phyloP scores from a whole-genome alignment of 2,797 vertebrate genomes.

The Lepus oiostolus region DNA sequence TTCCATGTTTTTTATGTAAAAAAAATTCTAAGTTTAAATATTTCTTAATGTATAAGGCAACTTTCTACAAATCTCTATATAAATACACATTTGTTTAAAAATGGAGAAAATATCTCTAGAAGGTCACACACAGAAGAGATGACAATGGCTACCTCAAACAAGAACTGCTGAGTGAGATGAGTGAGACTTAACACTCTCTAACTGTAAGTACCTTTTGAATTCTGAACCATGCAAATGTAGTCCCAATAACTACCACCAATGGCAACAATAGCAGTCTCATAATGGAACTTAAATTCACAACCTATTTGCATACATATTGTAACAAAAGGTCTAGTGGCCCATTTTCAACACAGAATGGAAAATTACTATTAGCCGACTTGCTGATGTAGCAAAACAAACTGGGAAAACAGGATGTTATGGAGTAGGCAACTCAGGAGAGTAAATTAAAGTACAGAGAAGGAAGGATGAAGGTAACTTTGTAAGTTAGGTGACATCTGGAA shows the following conservation, averaged over 20 bases:
- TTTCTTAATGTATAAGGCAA: not conserved
- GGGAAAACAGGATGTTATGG: too few species aligned
- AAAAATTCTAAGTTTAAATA: conserved; percentile 58
- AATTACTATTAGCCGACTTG: too few species aligned
- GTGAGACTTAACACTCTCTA: not conserved
- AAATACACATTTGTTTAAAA: conserved; percentile 26
- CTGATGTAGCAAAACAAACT: too few species aligned
- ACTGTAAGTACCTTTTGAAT: conserved; percentile 19
- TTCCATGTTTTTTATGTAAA: not conserved
- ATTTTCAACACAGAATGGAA: too few species aligned
- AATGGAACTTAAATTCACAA: not conserved
- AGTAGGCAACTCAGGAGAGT: too few species aligned
- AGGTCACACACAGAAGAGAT: not conserved
- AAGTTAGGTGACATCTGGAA: too few species aligned
- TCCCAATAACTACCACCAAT: not conserved
- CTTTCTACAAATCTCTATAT: not conserved
- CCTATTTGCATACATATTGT: not conserved
- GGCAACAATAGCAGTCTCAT: conserved; percentile 26
- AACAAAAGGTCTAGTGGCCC: too few species aligned
- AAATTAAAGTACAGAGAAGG: too few species aligned
- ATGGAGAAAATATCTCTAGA: conserved; percentile 39
- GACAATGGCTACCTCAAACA: not conserved
- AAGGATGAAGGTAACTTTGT: too few species aligned
- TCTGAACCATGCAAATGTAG: conserved; percentile 22
- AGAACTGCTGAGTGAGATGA: not conserved